Evolutionary conservation across 92 coral and sea anemone species (phyloP).

Genomic region (Porites lobata): DNA sequence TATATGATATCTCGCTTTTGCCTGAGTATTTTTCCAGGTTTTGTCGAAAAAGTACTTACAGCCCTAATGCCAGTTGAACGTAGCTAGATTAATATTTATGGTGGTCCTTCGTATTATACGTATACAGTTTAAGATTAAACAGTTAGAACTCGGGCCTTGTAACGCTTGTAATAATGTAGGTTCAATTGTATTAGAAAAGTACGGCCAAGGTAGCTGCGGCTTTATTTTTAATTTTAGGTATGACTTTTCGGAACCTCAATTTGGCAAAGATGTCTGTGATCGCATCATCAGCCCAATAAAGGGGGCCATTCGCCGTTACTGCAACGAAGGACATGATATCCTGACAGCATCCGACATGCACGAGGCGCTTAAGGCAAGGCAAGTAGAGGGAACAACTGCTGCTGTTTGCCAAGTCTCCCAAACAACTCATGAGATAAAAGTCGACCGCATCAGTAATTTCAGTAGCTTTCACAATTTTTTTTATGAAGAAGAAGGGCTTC

Average conservation of each 20-base stretch:
- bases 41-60: too few species aligned
- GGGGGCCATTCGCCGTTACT: conserved; percentile 57
- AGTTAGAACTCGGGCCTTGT: background rate
- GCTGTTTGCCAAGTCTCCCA: conserved; percentile 66
- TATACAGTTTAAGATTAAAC: too few species aligned
- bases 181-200: background rate
- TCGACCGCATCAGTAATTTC: conserved; percentile 52
- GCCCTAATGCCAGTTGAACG: too few species aligned
- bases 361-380: conserved; percentile 67
- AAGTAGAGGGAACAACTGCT: conserved; percentile 70
- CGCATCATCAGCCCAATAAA: conserved; percentile 53
- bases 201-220: background rate
- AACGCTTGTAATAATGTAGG: background rate
- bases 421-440: conserved; percentile 32
- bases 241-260: conserved; percentile 32
- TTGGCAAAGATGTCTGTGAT: conserved; percentile 37
- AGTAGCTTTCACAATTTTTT: conserved; percentile 66
- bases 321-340: conserved; percentile 71
- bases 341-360: conserved; percentile 65
- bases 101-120: too few species aligned
- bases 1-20: too few species aligned
- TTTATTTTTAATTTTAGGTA: conserved; percentile 43
- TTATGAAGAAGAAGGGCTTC: conserved; percentile 60
- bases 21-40: too few species aligned
- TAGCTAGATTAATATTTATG: too few species aligned